A percentile compares a stretch with the other conserved stretches of the same genome.
These are phyloP conservation scores for Spodoptera litura DNA, from an alignment of 1,140 invertebrate genomes.

Conservation along the genomic window DNA sequence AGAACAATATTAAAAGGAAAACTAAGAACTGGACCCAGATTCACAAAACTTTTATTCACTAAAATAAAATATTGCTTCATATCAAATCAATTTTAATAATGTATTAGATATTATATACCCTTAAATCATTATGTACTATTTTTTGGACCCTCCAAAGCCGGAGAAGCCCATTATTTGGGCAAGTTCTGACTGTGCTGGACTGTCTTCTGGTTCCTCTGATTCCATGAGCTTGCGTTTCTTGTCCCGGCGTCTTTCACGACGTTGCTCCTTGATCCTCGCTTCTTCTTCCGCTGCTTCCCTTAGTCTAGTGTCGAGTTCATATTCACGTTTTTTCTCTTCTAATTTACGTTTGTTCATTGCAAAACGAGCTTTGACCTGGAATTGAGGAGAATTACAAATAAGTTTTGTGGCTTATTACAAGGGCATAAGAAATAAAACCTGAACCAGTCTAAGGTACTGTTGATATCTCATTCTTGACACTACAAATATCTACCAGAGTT, in stretches of 20 bases:
- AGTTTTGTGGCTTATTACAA: no score
- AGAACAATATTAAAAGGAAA: no score
- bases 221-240: slow-evolving; percentile 95
- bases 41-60: neutral
- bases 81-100: slow-evolving; percentile 6
- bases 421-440: no score
- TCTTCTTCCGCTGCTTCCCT: slow-evolving; percentile 99
- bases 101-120: neutral
- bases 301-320: slow-evolving; percentile 96
- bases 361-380: slow-evolving; percentile 96
- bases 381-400: slow-evolving; percentile 6
- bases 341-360: slow-evolving; percentile 97
- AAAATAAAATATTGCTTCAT: neutral
- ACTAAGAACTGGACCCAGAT: no score
- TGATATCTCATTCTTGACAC: no score
- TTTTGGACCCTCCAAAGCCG: slow-evolving; percentile 97
- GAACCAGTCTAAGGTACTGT: no score
- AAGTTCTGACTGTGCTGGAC: slow-evolving; percentile 92
- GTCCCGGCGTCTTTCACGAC: slow-evolving; percentile 96
- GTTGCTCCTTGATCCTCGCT: slow-evolving; percentile 96
- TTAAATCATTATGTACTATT: slow-evolving; percentile 70
- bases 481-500: no score
- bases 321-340: slow-evolving; percentile 98
- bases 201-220: slow-evolving; percentile 87
- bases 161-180: slow-evolving; percentile 99